Evolutionary conservation across 2,113 vertebrate species (phyloP), one percentile per base, ranked within the genome.

Genomic region (Anoura caudifer): DNA sequence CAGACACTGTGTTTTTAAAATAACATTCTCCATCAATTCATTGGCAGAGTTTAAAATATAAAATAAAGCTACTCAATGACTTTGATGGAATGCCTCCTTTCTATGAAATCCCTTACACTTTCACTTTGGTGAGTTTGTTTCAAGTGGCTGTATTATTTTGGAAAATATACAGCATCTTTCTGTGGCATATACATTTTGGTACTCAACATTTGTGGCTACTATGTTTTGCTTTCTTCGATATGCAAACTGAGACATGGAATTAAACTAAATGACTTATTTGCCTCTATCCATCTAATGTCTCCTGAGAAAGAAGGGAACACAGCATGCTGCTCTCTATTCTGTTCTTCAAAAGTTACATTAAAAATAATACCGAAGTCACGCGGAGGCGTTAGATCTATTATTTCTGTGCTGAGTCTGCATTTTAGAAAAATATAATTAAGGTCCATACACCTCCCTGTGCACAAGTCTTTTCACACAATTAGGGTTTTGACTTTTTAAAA

Each of bases 271-370:
- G 12, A 19, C 36, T n/a, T 31, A 45, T 33, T 81, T 43, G 17
- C 38, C 56, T 63, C n/a, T 70, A 12, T 61, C 52, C 14, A 13
- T 52, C 56, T 72, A 41, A 14, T 31, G 28, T 4, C 20, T 83
- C 69, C 52, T 70, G 31, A 54, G 31, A 73, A 31, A 92, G 56
- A 63, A 43, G 50, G 59, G 26, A 56, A 69, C 9, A 0, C 1
- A 28, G 52, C n/a, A 17, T 0, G 10, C 9, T 13, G 28, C n/a
- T 47, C 1, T 45, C 36, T 22, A 33, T 41, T 14, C 14, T 6
- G 26, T 61, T 85, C 77, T 70, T 84, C 91, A 50, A 86, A 85
- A 86, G 47, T 97, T 75, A 88, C 82, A 52, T 84, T 47, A 77
- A 95, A 86, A 95, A 89, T 52, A 92, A 93, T n/a, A 41, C 50